Conservation (phyloP, 2,797 vertebrate genomes). For the Botia almorhae region DNA sequence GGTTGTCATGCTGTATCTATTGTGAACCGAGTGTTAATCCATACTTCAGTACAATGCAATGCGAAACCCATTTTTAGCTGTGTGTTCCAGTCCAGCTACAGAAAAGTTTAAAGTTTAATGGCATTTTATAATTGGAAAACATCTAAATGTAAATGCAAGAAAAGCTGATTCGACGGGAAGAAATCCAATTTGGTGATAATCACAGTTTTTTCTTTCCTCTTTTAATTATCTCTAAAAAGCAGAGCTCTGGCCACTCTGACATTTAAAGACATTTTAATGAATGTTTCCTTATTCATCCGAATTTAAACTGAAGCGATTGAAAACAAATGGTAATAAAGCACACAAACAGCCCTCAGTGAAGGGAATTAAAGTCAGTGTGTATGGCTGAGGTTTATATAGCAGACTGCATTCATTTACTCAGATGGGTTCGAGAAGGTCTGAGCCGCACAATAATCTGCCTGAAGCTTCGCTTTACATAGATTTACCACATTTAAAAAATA, state of each 20-base stretch:
- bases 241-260: conserved; percentile 15
- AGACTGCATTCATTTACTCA: conserved; percentile 54
- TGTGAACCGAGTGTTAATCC: conserved; percentile 5
- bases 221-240: conserved; percentile 37
- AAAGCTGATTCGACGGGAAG: conserved; percentile 11
- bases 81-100: neutral
- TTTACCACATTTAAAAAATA: neutral
- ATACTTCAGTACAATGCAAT: neutral
- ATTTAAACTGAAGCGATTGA: conserved; percentile 32
- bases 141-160: conserved; percentile 13
- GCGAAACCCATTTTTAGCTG: neutral
- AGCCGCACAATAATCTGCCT: neutral
- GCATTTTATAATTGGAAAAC: conserved; percentile 29
- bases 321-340: conserved; percentile 34
- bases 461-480: neutral
- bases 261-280: conserved; percentile 41
- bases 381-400: conserved; percentile 34
- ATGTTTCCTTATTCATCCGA: conserved; percentile 20
- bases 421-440: conserved; percentile 42
- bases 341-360: conserved; percentile 10
- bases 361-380: conserved; percentile 43
- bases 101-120: conserved; percentile 26
- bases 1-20: neutral
- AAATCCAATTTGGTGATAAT: conserved; percentile 31
- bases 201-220: neutral